Percentiles rank a stretch among this genome's conserved stretches.
These are phyloP conservation scores for Aromia moschata DNA, from an alignment of 2,888 invertebrate species.

Conservation along the genomic window DNA sequence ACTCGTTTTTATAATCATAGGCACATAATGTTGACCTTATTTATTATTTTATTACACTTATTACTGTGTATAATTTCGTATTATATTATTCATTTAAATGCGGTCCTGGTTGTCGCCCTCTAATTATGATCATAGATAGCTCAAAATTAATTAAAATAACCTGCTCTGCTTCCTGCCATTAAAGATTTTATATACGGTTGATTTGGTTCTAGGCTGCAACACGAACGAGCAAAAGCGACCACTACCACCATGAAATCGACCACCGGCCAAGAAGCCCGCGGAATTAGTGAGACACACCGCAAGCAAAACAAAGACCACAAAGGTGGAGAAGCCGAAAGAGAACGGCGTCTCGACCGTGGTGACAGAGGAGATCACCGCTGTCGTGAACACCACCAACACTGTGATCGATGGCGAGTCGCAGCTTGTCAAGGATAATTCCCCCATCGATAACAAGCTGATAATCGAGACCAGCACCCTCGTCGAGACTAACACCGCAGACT, in stretches of 20 bases:
- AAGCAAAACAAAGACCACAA: constrained; percentile 51
- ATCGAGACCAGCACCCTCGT: constrained; percentile 54
- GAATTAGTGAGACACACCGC: constrained; percentile 44
- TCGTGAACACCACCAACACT: constrained; percentile 36
- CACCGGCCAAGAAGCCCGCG: constrained; percentile 49
- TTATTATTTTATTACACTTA: no score
- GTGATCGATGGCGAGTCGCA: constrained; percentile 48
- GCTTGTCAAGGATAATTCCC: constrained; percentile 60
- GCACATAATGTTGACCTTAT: no score
- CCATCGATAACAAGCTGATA: constrained; percentile 57
- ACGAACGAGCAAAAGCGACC: constrained; percentile 51
- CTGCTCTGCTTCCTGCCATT: no score
- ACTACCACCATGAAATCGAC: constrained; percentile 54
- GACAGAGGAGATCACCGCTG: constrained; percentile 47
- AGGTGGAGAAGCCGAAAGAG: constrained; percentile 54
- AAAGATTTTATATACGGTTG: no score
- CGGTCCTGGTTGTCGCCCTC: no score
- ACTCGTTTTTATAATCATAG: no score
- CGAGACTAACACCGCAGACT: constrained; percentile 56
- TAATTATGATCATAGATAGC: no score
- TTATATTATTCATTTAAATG: no score
- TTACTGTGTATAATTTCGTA: no score
- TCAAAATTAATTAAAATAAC: no score
- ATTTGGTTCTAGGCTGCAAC: constrained; percentile 18
- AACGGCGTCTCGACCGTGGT: constrained; percentile 51